Conservation (phyloP, 2,797 vertebrate genomes). For the Pantherophis alleghaniensis region DNA sequence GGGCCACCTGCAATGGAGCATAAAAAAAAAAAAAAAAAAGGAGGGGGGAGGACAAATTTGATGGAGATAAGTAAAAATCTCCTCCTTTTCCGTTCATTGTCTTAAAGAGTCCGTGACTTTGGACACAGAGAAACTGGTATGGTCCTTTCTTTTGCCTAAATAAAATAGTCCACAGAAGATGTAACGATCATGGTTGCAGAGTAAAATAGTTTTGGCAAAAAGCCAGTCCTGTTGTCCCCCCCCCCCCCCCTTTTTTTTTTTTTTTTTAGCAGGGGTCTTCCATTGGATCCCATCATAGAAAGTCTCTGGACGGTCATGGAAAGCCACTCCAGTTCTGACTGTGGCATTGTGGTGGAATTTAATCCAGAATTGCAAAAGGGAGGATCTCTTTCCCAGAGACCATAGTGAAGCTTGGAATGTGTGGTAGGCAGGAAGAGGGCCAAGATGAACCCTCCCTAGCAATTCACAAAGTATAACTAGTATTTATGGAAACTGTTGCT, state of each 20-base stretch:
- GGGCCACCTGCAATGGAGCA: not conserved
- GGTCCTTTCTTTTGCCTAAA: not conserved
- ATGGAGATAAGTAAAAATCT: not conserved
- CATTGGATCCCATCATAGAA: not conserved
- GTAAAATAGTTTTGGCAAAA: not conserved
- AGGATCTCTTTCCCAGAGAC: too few species aligned
- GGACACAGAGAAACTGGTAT: not conserved
- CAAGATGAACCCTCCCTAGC: not conserved
- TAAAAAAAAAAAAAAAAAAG: not conserved
- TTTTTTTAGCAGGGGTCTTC: not conserved
- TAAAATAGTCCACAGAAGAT: not conserved
- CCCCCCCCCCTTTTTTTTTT: too few species aligned
- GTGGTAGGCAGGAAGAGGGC: not conserved
- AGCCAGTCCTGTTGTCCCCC: not conserved
- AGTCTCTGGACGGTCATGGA: not conserved
- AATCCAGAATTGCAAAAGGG: too few species aligned
- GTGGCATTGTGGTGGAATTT: too few species aligned
- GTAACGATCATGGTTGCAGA: not conserved
- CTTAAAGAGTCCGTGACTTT: not conserved
- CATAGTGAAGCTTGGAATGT: too few species aligned
- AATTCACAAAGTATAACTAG: not conserved
- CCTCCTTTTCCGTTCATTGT: not conserved
- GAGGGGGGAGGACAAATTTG: not conserved
- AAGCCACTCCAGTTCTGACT: not conserved
- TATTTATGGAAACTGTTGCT: not conserved